Evolutionary conservation across 2,113 vertebrate species (phyloP), one percentile per base, ranked within the genome.

Genomic region (Bagarius yarrelli): DNA sequence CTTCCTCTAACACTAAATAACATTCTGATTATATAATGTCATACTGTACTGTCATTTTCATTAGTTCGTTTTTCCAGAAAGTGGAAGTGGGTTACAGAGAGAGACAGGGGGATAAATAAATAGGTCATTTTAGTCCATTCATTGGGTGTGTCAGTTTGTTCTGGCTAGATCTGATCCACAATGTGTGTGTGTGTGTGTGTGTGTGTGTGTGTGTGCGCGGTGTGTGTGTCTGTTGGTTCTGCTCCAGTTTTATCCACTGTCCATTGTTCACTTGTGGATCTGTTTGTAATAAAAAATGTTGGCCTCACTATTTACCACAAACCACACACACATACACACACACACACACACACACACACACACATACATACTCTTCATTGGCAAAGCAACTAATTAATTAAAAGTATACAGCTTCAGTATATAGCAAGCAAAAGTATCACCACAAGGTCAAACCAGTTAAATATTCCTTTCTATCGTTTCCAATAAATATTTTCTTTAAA

Each of bases 241-340:
- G 47, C 71, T 70, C 74, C 79, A 83, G 56, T 66, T 75, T 40
- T 55, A 83, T 83, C 63, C 40, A 83, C 69, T 79, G 61, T 73
- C 79, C 60, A 66, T 81, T 77, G 74, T 76, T 76, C 80, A 75
- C 76, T 81, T 60, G 36, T 74, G 77, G 55, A 64, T 85, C 84
- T 85, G 84, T 83, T 83, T 83, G 57, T 81, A 83, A 85, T 85
- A 81, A 83, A 81, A 64, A 56, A 69, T 66, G 50, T 85, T 81
- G 78, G 59, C 73, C 72, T 47, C 36, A 67, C 16, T 59, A n/a
- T 64, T 81, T 69, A 74, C 79, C 25, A 12, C 70, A 64, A 75
- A 81, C 66, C 59, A 57, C 18, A 61, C 61, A 71, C 52, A 71
- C 34, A 63, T 74, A 75, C 60, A 13, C 30, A 52, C 61, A 9